A percentile compares a stretch with the other conserved stretches of the same genome.
Conservation (phyloP, 2,888 invertebrate genomes). For the Corythucha ciliata region DNA sequence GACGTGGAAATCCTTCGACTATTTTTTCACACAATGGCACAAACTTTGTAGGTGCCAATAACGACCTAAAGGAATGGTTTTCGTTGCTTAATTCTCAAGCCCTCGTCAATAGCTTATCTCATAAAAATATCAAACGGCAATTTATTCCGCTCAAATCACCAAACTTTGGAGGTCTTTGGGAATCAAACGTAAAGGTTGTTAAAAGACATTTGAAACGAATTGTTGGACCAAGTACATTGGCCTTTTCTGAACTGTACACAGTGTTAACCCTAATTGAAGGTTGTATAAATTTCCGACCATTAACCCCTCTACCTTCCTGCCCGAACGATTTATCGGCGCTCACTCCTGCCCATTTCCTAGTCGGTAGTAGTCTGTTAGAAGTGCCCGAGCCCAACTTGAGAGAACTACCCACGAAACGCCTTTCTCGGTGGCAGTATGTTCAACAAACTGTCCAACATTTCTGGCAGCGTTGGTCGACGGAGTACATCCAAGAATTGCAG, state of each 20-base stretch:
- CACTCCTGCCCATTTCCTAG: constrained; percentile 18
- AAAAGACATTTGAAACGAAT: constrained; percentile 14
- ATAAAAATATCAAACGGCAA: constrained; percentile 16
- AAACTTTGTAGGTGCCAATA: constrained; percentile 6
- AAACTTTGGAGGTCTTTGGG: constrained; percentile 21
- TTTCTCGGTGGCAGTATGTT: constrained; percentile 12
- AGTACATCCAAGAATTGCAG: constrained; percentile 8
- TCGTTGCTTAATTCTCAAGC: too few species aligned
- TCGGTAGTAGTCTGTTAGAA: constrained; percentile 11
- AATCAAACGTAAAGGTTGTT: constrained; percentile 16
- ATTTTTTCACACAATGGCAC: constrained; percentile 12
- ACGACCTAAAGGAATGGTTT: not conserved
- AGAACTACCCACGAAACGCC: constrained; percentile 1
- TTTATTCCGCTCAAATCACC: constrained; percentile 21
- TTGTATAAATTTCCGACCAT: constrained; percentile 22
- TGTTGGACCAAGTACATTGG: constrained; percentile 10
- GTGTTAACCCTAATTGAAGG: constrained; percentile 18
- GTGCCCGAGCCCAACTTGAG: constrained; percentile 9
- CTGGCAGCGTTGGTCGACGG: constrained; percentile 15
- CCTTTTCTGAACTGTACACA: constrained; percentile 20
- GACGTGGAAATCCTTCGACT: constrained; percentile 31
- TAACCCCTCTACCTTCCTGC: constrained; percentile 11
- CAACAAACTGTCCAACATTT: constrained; percentile 15
- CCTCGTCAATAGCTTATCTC: too few species aligned
- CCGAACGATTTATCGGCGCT: constrained; percentile 15